phyloP scores from a whole-genome alignment of 2,797 vertebrate genomes.

The Chrysocyon brachyurus region DNA sequence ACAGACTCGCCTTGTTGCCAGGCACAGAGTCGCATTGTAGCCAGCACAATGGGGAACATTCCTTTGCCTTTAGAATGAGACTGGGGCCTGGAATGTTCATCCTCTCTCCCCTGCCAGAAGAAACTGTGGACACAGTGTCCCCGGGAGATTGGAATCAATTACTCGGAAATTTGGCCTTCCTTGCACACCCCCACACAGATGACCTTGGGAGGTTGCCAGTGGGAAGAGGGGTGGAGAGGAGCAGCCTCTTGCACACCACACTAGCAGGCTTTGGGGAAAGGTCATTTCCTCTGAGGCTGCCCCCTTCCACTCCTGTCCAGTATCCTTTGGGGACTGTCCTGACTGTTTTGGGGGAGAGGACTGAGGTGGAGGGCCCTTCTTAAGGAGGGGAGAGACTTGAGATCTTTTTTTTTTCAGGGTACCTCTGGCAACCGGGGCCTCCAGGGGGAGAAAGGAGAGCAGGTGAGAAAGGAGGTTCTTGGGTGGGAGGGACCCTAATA shows the following conservation, averaged over 20 bases:
- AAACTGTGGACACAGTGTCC: slow-evolving; percentile 61
- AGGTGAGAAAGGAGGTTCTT: slow-evolving; percentile 87
- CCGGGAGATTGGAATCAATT: slow-evolving; percentile 25
- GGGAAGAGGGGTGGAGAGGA: neutral
- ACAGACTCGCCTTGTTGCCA: slow-evolving; percentile 32
- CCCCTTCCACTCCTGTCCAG: neutral
- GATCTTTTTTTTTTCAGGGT: slow-evolving; percentile 88
- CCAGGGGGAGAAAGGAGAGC: slow-evolving; percentile 96
- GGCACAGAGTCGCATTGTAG: slow-evolving; percentile 67
- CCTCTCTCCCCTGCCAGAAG: slow-evolving; percentile 54
- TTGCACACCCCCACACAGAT: neutral
- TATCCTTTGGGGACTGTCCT: neutral
- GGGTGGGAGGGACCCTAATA: neutral
- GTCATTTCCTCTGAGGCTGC: neutral
- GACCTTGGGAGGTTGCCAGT: slow-evolving; percentile 6
- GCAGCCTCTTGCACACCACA: neutral
- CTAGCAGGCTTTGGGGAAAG: neutral
- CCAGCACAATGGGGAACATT: slow-evolving; percentile 61
- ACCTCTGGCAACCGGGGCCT: slow-evolving; percentile 94
- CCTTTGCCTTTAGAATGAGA: slow-evolving; percentile 46
- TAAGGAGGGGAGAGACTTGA: neutral
- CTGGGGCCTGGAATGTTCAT: slow-evolving; percentile 56
- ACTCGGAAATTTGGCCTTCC: slow-evolving; percentile 58
- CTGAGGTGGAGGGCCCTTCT: neutral
- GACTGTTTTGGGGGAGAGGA: neutral